phyloP scores from a whole-genome alignment of 2,797 vertebrate genomes.

The Bradypodion pumilum region DNA sequence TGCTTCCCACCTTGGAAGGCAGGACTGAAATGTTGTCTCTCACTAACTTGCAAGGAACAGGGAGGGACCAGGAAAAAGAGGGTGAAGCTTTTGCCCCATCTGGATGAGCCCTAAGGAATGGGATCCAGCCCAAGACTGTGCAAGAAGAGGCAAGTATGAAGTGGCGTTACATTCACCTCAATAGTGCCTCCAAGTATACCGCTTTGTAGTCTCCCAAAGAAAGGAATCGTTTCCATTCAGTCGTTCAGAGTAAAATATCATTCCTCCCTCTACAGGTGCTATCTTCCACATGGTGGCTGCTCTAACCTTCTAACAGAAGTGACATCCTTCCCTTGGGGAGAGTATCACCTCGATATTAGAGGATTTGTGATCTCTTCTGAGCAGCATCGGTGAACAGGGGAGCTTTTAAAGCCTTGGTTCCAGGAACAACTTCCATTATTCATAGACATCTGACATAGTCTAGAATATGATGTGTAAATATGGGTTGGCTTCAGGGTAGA shows the following conservation, averaged over 20 bases:
- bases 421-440: neutral
- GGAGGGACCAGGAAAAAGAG: too few species aligned
- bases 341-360: neutral
- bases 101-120: too few species aligned
- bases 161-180: neutral
- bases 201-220: neutral
- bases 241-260: neutral
- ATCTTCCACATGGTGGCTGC: neutral
- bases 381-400: neutral
- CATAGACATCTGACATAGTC: neutral
- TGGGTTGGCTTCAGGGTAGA: neutral
- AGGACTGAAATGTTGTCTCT: too few species aligned
- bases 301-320: neutral
- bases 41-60: too few species aligned
- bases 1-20: too few species aligned
- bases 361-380: neutral
- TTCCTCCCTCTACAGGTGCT: neutral
- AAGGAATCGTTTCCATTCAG: neutral
- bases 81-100: too few species aligned
- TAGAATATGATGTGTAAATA: neutral
- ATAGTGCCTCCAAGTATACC: neutral
- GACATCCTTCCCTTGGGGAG: neutral
- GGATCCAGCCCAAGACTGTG: neutral
- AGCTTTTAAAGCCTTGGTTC: neutral
- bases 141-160: neutral